A percentile compares a stretch with the other conserved stretches of the same genome.
Conservation (phyloP, 1,140 invertebrate species). For the Orius insidiosus region DNA sequence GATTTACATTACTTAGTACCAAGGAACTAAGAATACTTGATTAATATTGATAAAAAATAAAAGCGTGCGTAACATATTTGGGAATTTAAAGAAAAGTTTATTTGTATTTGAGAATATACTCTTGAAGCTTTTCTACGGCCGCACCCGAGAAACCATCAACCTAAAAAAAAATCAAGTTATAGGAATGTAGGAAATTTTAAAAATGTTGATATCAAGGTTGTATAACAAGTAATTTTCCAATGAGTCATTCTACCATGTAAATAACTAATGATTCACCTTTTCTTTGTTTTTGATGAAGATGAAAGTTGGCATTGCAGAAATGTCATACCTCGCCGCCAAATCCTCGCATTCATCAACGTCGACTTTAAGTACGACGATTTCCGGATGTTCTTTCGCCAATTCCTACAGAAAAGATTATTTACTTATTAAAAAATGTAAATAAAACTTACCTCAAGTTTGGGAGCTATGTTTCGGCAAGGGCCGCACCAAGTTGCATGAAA, state of each 20-base stretch:
- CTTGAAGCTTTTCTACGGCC: constrained; percentile 51
- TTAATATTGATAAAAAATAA: too few relatives aligned
- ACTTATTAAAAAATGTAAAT: too few relatives aligned
- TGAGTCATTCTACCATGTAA: too few relatives aligned
- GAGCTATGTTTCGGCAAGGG: constrained; percentile 83
- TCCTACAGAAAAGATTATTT: constrained; percentile 30
- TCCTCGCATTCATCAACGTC: constrained; percentile 84
- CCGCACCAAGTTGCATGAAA: constrained; percentile 78
- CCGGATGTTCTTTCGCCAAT: constrained; percentile 26
- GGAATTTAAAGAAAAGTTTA: constrained; percentile 4
- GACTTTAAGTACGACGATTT: constrained; percentile 50
- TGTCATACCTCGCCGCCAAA: constrained; percentile 56
- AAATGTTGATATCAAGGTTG: neutral
- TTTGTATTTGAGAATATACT: constrained; percentile 24
- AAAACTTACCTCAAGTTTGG: constrained; percentile 41
- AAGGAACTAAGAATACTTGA: too few relatives aligned
- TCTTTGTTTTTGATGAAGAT: constrained; percentile 64
- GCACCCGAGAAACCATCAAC: constrained; percentile 57
- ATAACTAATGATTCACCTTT: constrained; percentile 30
- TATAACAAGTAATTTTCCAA: neutral
- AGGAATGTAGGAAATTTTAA: constrained; percentile 4
- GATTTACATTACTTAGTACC: too few relatives aligned
- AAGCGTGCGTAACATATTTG: too few relatives aligned
- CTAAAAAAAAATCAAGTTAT: too few relatives aligned
- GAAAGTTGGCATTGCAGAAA: constrained; percentile 86